Base-by-base conservation (phyloP, 2,797 vertebrate species). In the Heterohyrax brucei region DNA sequence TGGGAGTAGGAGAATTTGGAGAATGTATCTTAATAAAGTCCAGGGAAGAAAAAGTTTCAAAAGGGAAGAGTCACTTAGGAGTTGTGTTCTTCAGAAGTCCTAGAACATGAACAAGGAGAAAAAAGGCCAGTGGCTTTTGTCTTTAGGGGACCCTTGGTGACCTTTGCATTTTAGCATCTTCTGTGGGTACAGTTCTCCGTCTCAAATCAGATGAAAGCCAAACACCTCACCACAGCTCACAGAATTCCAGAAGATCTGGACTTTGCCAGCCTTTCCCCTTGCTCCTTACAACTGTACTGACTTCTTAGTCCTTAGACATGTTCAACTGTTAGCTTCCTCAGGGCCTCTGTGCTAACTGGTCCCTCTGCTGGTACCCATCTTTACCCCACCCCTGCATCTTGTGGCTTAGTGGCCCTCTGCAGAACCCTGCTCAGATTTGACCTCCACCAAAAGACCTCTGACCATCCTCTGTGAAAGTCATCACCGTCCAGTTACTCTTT, bases 111-210 rank as follows among this genome's bases (percentile, higher is more conserved):
- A 70, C 50, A 61, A 70, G 33, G 61, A 68, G 8, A 39, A 62
- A 80, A 62, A 80, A 86, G 26, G 28, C 16, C 33, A 22, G 44
- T 80, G 68, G 50, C 13, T 89, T 94, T 92, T 79, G 13, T 16
- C 53, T 56, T 0, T 28, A 62, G 44, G 56, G 33, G 9, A 44
- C 48, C 46, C 28, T 28, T 39, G 26, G 6, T n/a, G 68, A 62
- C 48, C 66, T 86, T 96, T 39, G 68, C 76, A n/a, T 59, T 88
- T 93, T 44, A 80, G 59, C 53, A 19, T 80, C 10, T 80, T 64
- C 64, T 28, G 1, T 85, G 56, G 88, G 10, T 66, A 21, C n/a
- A 10, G 48, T 48, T 73, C 56, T 46, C 30, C 39, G 21, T 50
- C 56, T 75, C 46, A 48, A n/a, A 72, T 56, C 6, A 82, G 73